These are phyloP conservation scores for Tinamus guttatus DNA, from an alignment of 2,113 vertebrate genomes.

Conservation along the genomic window DNA sequence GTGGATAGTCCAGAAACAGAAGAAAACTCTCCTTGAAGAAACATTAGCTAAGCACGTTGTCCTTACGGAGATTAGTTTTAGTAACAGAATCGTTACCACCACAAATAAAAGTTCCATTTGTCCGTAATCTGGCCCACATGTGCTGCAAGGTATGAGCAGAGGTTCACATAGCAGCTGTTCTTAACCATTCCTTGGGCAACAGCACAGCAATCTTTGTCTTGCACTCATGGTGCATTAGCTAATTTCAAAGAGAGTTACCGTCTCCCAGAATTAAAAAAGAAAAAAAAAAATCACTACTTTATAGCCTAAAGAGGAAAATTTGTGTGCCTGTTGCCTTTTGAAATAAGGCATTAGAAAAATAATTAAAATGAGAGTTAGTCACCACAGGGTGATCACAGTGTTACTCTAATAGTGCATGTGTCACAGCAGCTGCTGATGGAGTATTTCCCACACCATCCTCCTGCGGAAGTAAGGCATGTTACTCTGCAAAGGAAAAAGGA, in stretches of 20 bases:
- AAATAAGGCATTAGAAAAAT: background rate
- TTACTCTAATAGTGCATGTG: slow-evolving; percentile 5
- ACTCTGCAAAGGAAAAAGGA: slow-evolving; percentile 74
- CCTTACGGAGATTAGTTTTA: background rate
- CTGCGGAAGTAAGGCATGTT: slow-evolving; percentile 93
- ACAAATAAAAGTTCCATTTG: background rate
- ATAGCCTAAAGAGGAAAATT: background rate
- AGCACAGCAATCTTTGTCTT: background rate
- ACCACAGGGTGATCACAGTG: slow-evolving; percentile 67
- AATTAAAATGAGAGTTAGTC: slow-evolving; percentile 14
- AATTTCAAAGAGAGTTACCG: background rate
- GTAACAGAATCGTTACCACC: background rate
- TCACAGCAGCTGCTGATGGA: slow-evolving; percentile 90
- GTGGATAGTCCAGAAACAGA: background rate
- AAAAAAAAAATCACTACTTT: background rate
- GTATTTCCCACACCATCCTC: slow-evolving; percentile 95
- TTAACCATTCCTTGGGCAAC: background rate
- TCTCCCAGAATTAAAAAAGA: background rate
- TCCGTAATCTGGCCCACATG: accelerated
- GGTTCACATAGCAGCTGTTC: background rate
- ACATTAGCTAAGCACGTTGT: background rate
- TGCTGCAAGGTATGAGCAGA: background rate
- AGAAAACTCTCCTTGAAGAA: background rate
- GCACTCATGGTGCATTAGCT: background rate
- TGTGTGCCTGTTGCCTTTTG: background rate